A percentile compares a stretch with the other conserved stretches of the same genome.
These are phyloP conservation scores for Diplosoma virens DNA, from an alignment of 23 tunicate species.

Conservation along the genomic window DNA sequence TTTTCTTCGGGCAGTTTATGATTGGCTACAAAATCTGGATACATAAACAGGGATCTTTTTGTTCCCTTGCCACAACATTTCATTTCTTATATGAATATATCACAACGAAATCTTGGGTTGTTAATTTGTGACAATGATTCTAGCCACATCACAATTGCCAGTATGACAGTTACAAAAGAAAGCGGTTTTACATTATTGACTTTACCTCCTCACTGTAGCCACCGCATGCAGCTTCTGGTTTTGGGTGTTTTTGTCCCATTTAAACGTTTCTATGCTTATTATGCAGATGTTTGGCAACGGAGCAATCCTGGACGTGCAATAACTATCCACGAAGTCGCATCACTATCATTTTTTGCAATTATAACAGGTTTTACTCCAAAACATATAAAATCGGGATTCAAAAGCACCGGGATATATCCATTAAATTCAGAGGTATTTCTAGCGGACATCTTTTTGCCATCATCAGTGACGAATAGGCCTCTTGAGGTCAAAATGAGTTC, in stretches of 20 bases:
- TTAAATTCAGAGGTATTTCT: constrained; percentile 21
- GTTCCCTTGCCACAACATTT: constrained; percentile 23
- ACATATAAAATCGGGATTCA: constrained; percentile 28
- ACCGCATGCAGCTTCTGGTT: constrained; percentile 42
- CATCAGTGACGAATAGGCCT: constrained; percentile 27
- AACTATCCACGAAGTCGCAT: constrained; percentile 38
- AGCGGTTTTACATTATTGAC: constrained; percentile 38
- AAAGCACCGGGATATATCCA: constrained; percentile 27
- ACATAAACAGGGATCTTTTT: constrained; percentile 3
- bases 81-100: constrained; percentile 24
- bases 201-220: constrained; percentile 55
- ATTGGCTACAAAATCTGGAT: constrained; percentile 22
- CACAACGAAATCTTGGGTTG: constrained; percentile 23
- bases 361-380: constrained; percentile 12
- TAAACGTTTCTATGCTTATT: constrained; percentile 13
- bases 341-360: constrained; percentile 9
- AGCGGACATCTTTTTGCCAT: constrained; percentile 25
- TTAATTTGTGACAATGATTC: constrained; percentile 26
- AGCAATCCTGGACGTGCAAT: constrained; percentile 21
- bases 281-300: constrained; percentile 18
- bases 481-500: neutral
- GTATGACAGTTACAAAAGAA: constrained; percentile 7
- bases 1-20: constrained; percentile 24
- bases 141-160: constrained; percentile 25
- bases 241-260: constrained; percentile 49